Evolutionary conservation across 2,888 invertebrate genomes (phyloP).

Genomic region (Ferdinandea cuprea): DNA sequence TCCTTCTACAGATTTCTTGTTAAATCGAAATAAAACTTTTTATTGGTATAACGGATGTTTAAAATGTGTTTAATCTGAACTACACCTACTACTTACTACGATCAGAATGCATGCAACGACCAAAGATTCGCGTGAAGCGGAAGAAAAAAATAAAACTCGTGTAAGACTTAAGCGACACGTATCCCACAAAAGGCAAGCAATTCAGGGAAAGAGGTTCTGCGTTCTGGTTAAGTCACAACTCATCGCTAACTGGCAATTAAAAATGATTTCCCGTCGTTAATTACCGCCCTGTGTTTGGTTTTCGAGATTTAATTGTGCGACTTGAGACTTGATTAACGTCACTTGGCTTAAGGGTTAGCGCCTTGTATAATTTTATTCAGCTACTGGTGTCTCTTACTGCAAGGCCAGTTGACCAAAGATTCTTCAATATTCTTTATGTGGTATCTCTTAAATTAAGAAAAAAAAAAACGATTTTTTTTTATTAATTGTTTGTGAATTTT

Average conservation of each 20-base stretch:
- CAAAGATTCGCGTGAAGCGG: background rate
- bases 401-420: background rate
- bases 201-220: background rate
- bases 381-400: constrained; percentile 36
- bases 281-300: constrained; percentile 75
- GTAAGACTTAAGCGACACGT: background rate
- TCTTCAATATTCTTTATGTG: background rate
- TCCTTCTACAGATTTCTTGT: too few relatives aligned
- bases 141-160: background rate
- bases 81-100: too few relatives aligned
- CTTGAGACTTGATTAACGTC: constrained; percentile 75
- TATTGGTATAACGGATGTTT: too few relatives aligned
- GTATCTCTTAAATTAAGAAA: background rate
- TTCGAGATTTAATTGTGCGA: constrained; percentile 71
- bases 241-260: constrained; percentile 61
- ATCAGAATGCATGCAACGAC: background rate
- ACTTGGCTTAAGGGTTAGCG: constrained; percentile 71
- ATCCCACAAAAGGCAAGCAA: background rate
- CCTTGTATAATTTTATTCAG: constrained; percentile 56
- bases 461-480: background rate
- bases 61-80: too few relatives aligned
- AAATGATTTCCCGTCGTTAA: constrained; percentile 75
- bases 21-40: too few relatives aligned
- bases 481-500: background rate
- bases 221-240: constrained; percentile 2